Conservation (phyloP, 2,113 vertebrate species). For the Calyptomena viridis region DNA sequence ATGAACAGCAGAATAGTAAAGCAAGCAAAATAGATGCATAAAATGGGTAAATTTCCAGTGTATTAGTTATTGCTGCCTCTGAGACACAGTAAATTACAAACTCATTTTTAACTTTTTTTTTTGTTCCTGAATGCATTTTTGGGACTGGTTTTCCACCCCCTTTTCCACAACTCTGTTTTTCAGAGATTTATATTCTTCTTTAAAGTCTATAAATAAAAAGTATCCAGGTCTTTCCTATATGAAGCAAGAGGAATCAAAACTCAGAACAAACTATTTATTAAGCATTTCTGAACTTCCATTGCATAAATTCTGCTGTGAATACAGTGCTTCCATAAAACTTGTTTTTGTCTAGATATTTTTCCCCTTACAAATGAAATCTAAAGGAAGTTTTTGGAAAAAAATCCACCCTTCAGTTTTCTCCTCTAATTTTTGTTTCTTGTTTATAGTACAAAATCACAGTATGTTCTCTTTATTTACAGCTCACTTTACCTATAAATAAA, state of each 20-base stretch:
- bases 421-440: neutral
- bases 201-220: conserved; percentile 66
- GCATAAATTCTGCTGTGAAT: conserved; percentile 26
- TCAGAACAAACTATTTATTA: conserved; percentile 44
- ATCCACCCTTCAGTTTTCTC: neutral
- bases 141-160: conserved; percentile 30
- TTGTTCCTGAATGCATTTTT: conserved; percentile 65
- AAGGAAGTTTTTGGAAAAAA: neutral
- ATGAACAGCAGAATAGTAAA: conserved; percentile 77
- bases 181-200: conserved; percentile 69
- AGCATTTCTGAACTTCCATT: conserved; percentile 38
- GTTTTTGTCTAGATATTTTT: neutral
- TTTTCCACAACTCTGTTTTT: conserved; percentile 59
- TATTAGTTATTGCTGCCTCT: conserved; percentile 74
- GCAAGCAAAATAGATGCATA: conserved; percentile 78
- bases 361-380: conserved; percentile 1
- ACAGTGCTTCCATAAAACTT: conserved; percentile 23
- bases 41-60: conserved; percentile 75
- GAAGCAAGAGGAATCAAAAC: neutral
- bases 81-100: conserved; percentile 73
- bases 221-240: neutral
- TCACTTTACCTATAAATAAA: conserved; percentile 29
- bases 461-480: conserved; percentile 35
- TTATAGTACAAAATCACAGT: neutral
- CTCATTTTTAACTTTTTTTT: conserved; percentile 66